Evolutionary conservation across 1,140 invertebrate genomes (phyloP).

Genomic region (Papilio helenus): DNA sequence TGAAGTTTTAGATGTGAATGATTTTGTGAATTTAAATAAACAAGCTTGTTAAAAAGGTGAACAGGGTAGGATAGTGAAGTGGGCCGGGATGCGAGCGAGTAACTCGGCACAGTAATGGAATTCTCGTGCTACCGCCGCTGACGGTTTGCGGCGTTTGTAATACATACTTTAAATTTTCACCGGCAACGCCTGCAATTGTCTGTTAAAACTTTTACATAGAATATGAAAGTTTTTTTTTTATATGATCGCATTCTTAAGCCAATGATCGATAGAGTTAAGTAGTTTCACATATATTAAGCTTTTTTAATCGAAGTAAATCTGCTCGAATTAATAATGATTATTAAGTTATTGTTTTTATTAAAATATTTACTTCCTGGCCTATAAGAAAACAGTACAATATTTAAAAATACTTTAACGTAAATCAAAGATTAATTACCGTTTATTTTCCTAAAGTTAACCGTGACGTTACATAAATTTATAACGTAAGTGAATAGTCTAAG

Average conservation of each 20-base stretch:
- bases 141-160: slow-evolving; percentile 68
- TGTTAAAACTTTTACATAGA: slow-evolving; percentile 56
- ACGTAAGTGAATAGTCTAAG: neutral
- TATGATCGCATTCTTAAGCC: no score
- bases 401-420: neutral
- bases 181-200: slow-evolving; percentile 61
- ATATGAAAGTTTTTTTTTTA: no score
- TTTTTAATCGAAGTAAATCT: neutral
- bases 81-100: slow-evolving; percentile 51
- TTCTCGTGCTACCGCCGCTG: slow-evolving; percentile 70
- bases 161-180: slow-evolving; percentile 78
- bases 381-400: neutral
- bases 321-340: no score
- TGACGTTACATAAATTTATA: neutral
- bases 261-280: neutral
- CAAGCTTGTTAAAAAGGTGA: slow-evolving; percentile 33
- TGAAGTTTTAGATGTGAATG: slow-evolving; percentile 17
- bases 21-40: slow-evolving; percentile 45
- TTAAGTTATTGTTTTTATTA: no score
- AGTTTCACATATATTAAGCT: neutral
- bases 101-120: slow-evolving; percentile 72
- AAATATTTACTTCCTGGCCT: neutral
- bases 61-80: slow-evolving; percentile 28
- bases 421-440: neutral
- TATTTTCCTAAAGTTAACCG: neutral